Conservation (phyloP, 2,888 invertebrate genomes). For the Colletes collaris region DNA sequence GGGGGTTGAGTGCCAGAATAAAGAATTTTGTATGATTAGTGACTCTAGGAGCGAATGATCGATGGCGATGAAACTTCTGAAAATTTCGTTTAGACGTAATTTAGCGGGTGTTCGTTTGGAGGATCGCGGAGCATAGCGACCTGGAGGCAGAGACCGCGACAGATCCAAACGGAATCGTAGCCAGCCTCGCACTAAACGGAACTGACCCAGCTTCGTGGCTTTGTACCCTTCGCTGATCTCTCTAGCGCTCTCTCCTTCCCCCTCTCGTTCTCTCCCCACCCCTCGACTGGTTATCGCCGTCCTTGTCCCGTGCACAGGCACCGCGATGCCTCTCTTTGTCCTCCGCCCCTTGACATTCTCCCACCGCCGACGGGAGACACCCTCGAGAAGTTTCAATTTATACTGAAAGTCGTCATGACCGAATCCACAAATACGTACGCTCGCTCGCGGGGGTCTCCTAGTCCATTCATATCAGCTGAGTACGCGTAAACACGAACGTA, state of each 20-base stretch:
- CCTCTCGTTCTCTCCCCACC: slow-evolving; percentile 34
- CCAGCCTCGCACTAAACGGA: slow-evolving; percentile 69
- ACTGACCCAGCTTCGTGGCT: slow-evolving; percentile 73
- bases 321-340: slow-evolving; percentile 31
- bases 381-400: slow-evolving; percentile 78
- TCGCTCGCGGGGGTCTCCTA: slow-evolving; percentile 37
- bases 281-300: slow-evolving; percentile 22
- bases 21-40: too few species aligned
- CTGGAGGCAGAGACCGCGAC: slow-evolving; percentile 29
- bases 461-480: slow-evolving; percentile 67
- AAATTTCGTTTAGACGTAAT: not conserved
- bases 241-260: slow-evolving; percentile 51
- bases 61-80: too few species aligned
- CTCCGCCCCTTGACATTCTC: slow-evolving; percentile 58
- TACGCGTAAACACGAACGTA: slow-evolving; percentile 57
- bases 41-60: too few species aligned
- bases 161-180: slow-evolving; percentile 68
- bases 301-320: slow-evolving; percentile 32
- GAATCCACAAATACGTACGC: slow-evolving; percentile 66
- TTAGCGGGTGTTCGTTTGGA: not conserved
- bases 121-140: slow-evolving; percentile 4
- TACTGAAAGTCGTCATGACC: slow-evolving; percentile 75
- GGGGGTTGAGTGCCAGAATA: too few species aligned
- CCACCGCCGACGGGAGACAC: slow-evolving; percentile 67
- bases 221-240: slow-evolving; percentile 68